Evolutionary conservation across 2,888 invertebrate species (phyloP).

Genomic region (Eledona agricola): DNA sequence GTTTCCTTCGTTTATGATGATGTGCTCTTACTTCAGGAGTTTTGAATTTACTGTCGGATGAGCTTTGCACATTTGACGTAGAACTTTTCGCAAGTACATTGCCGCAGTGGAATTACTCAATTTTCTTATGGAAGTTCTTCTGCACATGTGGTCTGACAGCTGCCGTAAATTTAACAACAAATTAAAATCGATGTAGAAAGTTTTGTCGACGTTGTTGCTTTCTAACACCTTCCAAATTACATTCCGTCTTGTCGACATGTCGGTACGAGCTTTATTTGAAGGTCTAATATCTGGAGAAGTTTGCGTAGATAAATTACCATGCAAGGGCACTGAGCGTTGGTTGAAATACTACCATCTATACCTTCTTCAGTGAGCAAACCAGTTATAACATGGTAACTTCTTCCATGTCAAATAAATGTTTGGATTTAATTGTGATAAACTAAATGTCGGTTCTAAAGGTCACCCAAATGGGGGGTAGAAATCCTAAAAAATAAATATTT

Average conservation of each 20-base stretch:
- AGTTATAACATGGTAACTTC: conserved; percentile 37
- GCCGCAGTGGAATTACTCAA: no score
- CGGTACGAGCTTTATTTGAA: conserved; percentile 16
- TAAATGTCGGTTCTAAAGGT: no score
- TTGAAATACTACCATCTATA: conserved; percentile 36
- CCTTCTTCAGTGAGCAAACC: conserved; percentile 33
- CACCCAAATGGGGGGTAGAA: no score
- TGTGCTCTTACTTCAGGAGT: no score
- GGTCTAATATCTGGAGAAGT: conserved; percentile 30
- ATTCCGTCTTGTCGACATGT: conserved; percentile 9
- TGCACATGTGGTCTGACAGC: neutral
- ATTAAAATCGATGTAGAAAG: conserved; percentile 13
- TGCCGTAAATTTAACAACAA: conserved; percentile 4
- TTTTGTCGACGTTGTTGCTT: conserved; percentile 15
- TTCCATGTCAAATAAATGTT: conserved; percentile 24
- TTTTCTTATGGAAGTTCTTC: no score
- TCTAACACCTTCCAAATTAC: conserved; percentile 19
- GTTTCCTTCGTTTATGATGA: no score
- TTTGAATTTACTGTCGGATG: no score
- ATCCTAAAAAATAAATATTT: no score
- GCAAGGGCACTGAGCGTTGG: no score
- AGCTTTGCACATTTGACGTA: no score
- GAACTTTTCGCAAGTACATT: no score
- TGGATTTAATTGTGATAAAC: conserved; percentile 29
- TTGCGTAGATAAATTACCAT: conserved; percentile 29